Conservation (phyloP, 1,140 invertebrate genomes). For the Heterodera schachtii region DNA sequence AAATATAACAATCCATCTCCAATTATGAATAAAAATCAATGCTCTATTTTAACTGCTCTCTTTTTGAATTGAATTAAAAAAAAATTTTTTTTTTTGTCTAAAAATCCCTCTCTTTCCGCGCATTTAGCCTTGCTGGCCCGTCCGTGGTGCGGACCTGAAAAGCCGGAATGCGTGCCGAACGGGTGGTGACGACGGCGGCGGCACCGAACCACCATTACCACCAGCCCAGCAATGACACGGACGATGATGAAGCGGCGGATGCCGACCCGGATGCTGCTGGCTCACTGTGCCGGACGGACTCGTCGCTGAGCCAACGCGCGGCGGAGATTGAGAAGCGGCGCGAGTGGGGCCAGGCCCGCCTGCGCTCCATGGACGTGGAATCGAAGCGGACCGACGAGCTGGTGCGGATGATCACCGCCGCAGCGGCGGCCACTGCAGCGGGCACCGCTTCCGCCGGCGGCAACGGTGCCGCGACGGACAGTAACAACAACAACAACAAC, state of each 20-base stretch:
- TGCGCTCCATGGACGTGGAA: conserved; percentile 50
- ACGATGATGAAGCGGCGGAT: no score
- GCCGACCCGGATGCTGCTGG: not conserved
- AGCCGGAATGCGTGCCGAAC: conserved; percentile 40
- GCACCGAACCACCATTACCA: not conserved
- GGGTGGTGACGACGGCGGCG: not conserved
- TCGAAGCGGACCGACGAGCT: conserved; percentile 51
- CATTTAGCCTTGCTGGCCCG: conserved; percentile 18
- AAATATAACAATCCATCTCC: no score
- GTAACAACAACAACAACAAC: not conserved
- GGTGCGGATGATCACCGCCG: conserved; percentile 44
- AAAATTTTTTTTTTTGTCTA: no score
- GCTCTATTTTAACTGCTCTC: no score
- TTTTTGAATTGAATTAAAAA: no score
- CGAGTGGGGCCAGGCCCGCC: conserved; percentile 53
- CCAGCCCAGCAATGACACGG: not conserved
- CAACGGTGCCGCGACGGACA: not conserved
- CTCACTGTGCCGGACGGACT: conserved; percentile 16
- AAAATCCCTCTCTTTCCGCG: conserved; percentile 6
- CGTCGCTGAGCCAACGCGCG: conserved; percentile 42
- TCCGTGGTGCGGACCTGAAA: conserved; percentile 40
- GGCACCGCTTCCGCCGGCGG: not conserved
- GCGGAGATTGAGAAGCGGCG: conserved; percentile 46
- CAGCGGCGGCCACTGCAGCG: not conserved
- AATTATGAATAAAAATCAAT: no score